Evolutionary conservation across 2,888 invertebrate genomes (phyloP).

Genomic region (Emmelina monodactyla): DNA sequence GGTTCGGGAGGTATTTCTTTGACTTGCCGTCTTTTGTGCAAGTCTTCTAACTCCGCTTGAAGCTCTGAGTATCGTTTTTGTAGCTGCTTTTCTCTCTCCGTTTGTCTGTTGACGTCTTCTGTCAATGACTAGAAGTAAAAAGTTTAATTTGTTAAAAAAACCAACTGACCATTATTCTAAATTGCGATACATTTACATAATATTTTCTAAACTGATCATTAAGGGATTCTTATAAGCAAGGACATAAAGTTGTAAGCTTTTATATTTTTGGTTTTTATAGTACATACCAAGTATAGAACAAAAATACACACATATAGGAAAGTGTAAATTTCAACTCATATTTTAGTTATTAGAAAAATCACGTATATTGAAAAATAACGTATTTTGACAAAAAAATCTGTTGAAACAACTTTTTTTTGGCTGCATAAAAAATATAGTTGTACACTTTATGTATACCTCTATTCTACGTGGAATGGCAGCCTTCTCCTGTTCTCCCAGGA

Average conservation of each 20-base stretch:
- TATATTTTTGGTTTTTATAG: background rate
- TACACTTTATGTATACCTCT: too few species aligned
- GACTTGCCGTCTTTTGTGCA: constrained; percentile 34
- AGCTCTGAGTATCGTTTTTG: constrained; percentile 85
- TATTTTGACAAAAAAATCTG: background rate
- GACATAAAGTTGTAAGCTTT: background rate
- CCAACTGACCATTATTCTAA: too few species aligned
- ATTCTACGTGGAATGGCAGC: constrained; percentile 90
- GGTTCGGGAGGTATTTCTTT: constrained; percentile 22
- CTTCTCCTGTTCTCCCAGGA: constrained; percentile 88
- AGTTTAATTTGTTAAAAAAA: too few species aligned
- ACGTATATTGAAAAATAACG: background rate
- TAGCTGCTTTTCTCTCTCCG: constrained; percentile 86
- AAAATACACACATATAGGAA: too few species aligned
- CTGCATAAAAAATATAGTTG: too few species aligned
- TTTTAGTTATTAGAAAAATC: too few species aligned
- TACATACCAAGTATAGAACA: too few species aligned
- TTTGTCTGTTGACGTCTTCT: constrained; percentile 92
- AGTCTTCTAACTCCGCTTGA: constrained; percentile 67
- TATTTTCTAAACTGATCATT: too few species aligned
- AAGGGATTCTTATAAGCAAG: too few species aligned
- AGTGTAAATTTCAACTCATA: too few species aligned
- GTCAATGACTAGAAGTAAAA: constrained; percentile 72
- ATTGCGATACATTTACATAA: too few species aligned
- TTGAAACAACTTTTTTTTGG: too few species aligned